phyloP scores from a whole-genome alignment of 1,140 invertebrate species.

The Pteromalus puparum region DNA sequence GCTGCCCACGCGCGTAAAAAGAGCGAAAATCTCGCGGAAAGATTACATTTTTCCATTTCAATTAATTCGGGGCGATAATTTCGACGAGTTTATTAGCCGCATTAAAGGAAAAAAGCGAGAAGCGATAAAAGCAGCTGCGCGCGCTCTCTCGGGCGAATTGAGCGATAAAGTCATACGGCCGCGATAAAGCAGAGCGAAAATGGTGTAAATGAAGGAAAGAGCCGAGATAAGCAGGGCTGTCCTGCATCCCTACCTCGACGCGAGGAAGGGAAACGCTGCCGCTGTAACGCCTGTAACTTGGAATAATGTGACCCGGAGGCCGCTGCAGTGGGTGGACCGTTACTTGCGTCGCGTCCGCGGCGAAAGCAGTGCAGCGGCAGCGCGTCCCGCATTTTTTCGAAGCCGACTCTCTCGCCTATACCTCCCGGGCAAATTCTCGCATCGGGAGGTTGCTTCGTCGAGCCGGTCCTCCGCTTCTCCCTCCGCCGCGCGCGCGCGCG shows the following conservation, averaged over 20 bases:
- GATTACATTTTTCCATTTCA: slow-evolving; percentile 19
- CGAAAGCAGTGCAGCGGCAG: slow-evolving; percentile 47
- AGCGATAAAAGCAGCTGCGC: slow-evolving; percentile 6
- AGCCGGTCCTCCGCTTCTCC: slow-evolving; percentile 44
- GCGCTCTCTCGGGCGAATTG: neutral
- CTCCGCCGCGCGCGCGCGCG: slow-evolving; percentile 8
- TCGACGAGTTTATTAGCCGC: slow-evolving; percentile 27
- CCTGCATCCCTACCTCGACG: neutral
- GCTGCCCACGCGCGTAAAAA: neutral
- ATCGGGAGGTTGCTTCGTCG: slow-evolving; percentile 20
- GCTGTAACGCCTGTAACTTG: neutral
- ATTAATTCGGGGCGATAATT: slow-evolving; percentile 34
- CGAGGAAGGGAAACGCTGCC: neutral
- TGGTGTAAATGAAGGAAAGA: slow-evolving; percentile 14
- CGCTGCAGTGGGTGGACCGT: slow-evolving; percentile 45
- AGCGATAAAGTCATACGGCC: slow-evolving; percentile 16
- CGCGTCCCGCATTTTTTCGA: slow-evolving; percentile 46
- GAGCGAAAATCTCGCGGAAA: neutral
- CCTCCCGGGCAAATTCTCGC: slow-evolving; percentile 58
- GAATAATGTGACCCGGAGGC: neutral
- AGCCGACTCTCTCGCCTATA: slow-evolving; percentile 49
- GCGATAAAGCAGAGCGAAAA: slow-evolving; percentile 15
- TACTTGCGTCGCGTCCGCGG: slow-evolving; percentile 28
- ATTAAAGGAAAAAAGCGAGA: neutral
- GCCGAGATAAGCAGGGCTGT: neutral